A percentile compares a stretch with the other conserved stretches of the same genome.
Conservation (phyloP, 2,888 invertebrate species). For the Caenorhabditis sp. region DNA sequence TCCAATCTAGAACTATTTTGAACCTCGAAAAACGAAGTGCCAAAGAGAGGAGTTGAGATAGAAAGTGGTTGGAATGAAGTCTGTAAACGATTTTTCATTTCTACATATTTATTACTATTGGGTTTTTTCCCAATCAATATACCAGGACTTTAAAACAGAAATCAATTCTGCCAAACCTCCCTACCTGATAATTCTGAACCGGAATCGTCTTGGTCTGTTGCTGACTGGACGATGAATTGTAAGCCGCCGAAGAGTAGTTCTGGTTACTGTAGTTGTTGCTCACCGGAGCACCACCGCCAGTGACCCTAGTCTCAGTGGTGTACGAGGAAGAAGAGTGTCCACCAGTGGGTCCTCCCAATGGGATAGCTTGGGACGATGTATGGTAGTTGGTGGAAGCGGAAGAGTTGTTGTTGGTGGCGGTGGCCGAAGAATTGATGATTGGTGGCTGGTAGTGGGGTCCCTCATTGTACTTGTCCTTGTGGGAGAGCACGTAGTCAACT, state of each 20-base stretch:
- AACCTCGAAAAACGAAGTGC: slow-evolving; percentile 59
- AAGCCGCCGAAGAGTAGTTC: slow-evolving; percentile 52
- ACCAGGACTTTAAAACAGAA: not conserved
- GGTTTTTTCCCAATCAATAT: too few species aligned
- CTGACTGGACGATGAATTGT: slow-evolving; percentile 41
- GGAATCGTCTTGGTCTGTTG: slow-evolving; percentile 48
- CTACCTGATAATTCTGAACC: slow-evolving; percentile 58
- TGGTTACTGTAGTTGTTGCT: slow-evolving; percentile 54
- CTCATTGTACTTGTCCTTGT: slow-evolving; percentile 67
- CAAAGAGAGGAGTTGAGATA: slow-evolving; percentile 47
- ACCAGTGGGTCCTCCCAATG: slow-evolving; percentile 45
- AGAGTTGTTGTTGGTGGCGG: slow-evolving; percentile 43
- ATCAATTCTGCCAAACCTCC: not conserved
- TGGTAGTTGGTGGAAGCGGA: slow-evolving; percentile 35
- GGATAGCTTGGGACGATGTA: slow-evolving; percentile 47
- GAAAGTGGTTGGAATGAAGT: slow-evolving; percentile 45
- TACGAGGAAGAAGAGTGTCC: slow-evolving; percentile 36
- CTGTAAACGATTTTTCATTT: slow-evolving; percentile 5
- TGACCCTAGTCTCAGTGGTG: slow-evolving; percentile 42
- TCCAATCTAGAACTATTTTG: slow-evolving; percentile 4
- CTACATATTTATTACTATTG: too few species aligned
- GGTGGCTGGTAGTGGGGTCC: slow-evolving; percentile 69
- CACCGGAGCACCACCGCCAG: slow-evolving; percentile 36
- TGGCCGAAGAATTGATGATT: slow-evolving; percentile 56
- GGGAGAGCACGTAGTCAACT: slow-evolving; percentile 67